Evolutionary conservation across 2,888 invertebrate species (phyloP).

Genomic region (Drosophila neoperkinsi): DNA sequence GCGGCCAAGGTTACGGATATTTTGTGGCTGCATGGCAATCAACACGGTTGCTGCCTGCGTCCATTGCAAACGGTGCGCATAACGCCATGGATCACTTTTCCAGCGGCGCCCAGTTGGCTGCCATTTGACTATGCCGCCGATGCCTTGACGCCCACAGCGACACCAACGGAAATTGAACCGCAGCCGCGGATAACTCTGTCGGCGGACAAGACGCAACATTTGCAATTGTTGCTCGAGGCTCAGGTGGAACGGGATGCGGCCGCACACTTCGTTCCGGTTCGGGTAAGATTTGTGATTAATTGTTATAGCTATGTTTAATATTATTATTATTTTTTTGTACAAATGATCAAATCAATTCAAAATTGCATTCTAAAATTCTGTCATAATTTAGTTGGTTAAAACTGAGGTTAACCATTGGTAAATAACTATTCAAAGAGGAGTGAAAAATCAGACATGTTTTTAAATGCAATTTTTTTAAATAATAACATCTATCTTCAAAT

Average conservation of each 20-base stretch:
- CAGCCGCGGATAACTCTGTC: constrained; percentile 43
- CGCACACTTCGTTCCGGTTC: constrained; percentile 37
- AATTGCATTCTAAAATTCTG: background rate
- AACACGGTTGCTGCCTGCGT: constrained; percentile 84
- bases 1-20: constrained; percentile 84
- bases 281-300: constrained; percentile 63
- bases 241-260: constrained; percentile 66
- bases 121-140: constrained; percentile 81
- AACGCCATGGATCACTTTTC: constrained; percentile 86
- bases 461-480: too few species aligned
- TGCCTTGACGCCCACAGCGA: constrained; percentile 42
- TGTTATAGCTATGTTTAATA: background rate
- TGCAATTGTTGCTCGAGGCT: constrained; percentile 83
- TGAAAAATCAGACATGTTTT: background rate
- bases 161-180: constrained; percentile 43
- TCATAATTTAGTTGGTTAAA: background rate
- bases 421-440: background rate
- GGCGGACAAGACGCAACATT: constrained; percentile 55
- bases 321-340: background rate
- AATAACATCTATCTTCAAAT: background rate
- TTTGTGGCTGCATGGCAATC: constrained; percentile 83
- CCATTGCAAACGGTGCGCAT: constrained; percentile 86
- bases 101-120: constrained; percentile 83
- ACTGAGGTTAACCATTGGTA: background rate
- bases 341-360: background rate